Evolutionary conservation across 2,888 invertebrate species (phyloP).

Genomic region (Globia sparganii): DNA sequence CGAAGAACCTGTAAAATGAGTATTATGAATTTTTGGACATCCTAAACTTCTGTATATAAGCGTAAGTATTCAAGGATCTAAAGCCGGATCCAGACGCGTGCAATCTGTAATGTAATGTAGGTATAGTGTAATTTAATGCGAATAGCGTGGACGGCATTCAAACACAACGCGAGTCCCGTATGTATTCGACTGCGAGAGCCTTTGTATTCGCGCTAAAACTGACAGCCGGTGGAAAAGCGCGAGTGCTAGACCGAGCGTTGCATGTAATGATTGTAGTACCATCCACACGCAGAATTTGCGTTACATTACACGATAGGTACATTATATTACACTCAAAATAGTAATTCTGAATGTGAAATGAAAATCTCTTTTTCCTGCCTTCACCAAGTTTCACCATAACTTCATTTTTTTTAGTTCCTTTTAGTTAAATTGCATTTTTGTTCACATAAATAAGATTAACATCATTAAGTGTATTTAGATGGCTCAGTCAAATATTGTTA

Average conservation of each 20-base stretch:
- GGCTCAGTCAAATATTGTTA: neutral
- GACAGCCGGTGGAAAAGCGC: neutral
- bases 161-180: neutral
- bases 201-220: neutral
- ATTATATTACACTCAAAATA: too few relatives aligned
- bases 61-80: neutral
- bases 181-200: neutral
- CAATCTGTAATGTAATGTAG: neutral
- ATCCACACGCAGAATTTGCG: too few relatives aligned
- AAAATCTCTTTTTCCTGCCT: neutral
- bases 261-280: too few relatives aligned
- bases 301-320: too few relatives aligned
- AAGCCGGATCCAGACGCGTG: neutral
- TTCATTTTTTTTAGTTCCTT: neutral
- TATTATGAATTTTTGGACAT: neutral
- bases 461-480: neutral
- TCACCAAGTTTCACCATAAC: neutral
- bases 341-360: neutral
- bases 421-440: neutral
- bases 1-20: slow-evolving; percentile 92
- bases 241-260: neutral
- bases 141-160: neutral
- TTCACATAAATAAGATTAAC: neutral
- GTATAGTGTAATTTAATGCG: neutral
- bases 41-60: neutral